phyloP scores from a whole-genome alignment of 2,113 vertebrate genomes.

The Atractosteus spatula region DNA sequence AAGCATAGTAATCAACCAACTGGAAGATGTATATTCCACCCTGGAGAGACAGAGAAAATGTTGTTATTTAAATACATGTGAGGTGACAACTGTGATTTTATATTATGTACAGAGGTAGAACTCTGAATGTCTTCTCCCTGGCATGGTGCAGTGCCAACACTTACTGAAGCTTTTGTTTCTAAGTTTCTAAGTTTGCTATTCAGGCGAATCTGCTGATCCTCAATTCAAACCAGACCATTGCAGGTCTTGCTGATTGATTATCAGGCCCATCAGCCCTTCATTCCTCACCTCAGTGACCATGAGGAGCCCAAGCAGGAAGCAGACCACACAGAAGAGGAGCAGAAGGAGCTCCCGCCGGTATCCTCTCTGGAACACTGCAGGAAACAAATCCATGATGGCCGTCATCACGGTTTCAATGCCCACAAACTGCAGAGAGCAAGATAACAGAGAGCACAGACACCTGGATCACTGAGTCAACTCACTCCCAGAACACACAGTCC shows the following conservation, averaged over 20 bases:
- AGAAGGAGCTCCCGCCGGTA: slow-evolving; percentile 80
- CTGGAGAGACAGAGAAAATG: slow-evolving; percentile 30
- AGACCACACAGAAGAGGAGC: slow-evolving; percentile 62
- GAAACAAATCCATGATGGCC: slow-evolving; percentile 80
- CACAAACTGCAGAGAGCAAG: slow-evolving; percentile 71
- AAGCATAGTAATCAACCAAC: slow-evolving; percentile 67
- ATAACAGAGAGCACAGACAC: background rate
- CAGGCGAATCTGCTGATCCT: background rate
- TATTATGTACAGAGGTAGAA: no score
- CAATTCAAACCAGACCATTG: background rate
- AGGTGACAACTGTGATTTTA: background rate
- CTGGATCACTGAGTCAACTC: no score
- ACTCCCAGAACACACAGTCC: no score
- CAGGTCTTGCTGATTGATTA: background rate
- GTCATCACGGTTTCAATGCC: slow-evolving; percentile 89
- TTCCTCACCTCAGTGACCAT: slow-evolving; percentile 77
- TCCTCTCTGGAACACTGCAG: slow-evolving; percentile 67
- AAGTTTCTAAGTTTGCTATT: background rate
- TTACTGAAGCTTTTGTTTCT: no score
- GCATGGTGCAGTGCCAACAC: no score
- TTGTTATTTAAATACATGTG: background rate
- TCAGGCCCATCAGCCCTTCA: background rate
- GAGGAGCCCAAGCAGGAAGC: slow-evolving; percentile 81
- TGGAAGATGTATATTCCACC: slow-evolving; percentile 67
- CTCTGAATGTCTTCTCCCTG: no score